Conservation (phyloP, 2,888 invertebrate species). For the Pecten maximus region DNA sequence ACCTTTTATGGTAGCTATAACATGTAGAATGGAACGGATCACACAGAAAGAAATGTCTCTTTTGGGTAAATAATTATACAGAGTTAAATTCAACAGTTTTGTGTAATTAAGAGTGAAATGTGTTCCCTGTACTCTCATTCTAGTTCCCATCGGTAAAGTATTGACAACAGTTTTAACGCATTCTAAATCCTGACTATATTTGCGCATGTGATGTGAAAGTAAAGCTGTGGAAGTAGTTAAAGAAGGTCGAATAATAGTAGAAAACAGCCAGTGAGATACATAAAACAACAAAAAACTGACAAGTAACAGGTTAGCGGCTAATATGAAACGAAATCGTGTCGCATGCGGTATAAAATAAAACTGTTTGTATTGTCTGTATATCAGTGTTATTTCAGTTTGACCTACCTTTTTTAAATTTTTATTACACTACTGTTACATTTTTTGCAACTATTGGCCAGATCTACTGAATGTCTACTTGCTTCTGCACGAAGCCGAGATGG, state of each 20-base stretch:
- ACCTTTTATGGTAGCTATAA: background rate
- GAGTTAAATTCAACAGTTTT: background rate
- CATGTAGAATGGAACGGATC: background rate
- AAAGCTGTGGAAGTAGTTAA: background rate
- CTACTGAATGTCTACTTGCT: too few relatives aligned
- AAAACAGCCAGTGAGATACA: background rate
- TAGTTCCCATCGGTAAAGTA: background rate
- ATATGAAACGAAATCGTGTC: too few relatives aligned
- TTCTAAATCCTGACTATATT: background rate
- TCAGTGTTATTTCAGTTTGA: too few relatives aligned
- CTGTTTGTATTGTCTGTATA: too few relatives aligned
- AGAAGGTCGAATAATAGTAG: background rate
- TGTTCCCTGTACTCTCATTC: background rate
- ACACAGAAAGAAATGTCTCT: background rate
- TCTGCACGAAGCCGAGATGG: too few relatives aligned
- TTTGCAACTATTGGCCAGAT: too few relatives aligned
- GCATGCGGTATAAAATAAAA: too few relatives aligned
- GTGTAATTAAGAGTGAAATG: background rate
- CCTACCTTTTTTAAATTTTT: too few relatives aligned
- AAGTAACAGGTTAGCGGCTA: background rate
- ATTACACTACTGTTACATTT: too few relatives aligned
- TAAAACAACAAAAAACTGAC: background rate
- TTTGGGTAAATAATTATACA: background rate
- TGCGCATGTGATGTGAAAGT: background rate
- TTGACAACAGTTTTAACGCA: background rate